phyloP scores from a whole-genome alignment of 2,113 vertebrate genomes.

The Sorex araneus region DNA sequence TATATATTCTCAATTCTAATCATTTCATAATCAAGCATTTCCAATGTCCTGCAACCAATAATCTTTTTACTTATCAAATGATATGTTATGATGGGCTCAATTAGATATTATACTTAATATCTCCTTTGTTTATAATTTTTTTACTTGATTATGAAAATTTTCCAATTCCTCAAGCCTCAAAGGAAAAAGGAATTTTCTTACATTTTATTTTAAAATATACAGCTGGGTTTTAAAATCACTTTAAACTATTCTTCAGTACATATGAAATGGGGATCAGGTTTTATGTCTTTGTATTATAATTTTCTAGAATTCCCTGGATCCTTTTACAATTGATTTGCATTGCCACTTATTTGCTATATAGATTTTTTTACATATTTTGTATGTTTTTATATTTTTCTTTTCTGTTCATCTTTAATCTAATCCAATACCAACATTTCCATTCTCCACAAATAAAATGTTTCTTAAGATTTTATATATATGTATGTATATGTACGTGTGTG shows the following conservation, averaged over 20 bases:
- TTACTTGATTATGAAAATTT: too few species aligned
- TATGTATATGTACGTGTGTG: too few species aligned
- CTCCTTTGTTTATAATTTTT: too few species aligned
- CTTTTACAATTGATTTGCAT: background rate
- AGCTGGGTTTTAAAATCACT: too few species aligned
- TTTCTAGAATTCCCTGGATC: slow-evolving; percentile 29
- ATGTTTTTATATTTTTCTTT: background rate
- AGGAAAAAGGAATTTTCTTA: background rate
- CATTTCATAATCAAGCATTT: too few species aligned
- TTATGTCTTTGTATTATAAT: background rate
- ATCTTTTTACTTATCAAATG: too few species aligned
- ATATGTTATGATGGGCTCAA: too few species aligned
- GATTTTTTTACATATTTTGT: background rate
- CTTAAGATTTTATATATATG: too few species aligned
- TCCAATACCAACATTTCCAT: background rate
- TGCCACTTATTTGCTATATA: background rate
- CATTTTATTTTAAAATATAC: background rate
- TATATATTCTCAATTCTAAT: too few species aligned
- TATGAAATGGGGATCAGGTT: background rate
- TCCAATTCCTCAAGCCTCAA: background rate
- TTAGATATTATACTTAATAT: too few species aligned
- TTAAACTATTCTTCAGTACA: background rate
- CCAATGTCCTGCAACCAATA: too few species aligned
- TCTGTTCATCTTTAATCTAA: slow-evolving; percentile 1
- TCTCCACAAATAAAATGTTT: background rate